A percentile compares a stretch with the other conserved stretches of the same genome.
Conservation (phyloP, 2,888 invertebrate species). For the Euclidia mi region DNA sequence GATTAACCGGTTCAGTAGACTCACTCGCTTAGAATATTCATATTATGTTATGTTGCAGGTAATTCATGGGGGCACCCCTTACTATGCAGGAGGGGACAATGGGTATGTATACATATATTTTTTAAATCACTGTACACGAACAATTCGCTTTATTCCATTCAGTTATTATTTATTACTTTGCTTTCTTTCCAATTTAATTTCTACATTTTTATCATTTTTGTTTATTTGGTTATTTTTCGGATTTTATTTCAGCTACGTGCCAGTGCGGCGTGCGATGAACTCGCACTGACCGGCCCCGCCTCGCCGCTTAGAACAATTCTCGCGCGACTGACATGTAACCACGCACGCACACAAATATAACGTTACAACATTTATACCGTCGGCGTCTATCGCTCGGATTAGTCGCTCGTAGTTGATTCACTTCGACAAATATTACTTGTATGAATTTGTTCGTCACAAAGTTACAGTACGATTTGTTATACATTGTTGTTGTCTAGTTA, state of each 20-base stretch:
- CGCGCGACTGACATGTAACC: constrained; percentile 10
- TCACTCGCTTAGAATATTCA: background rate
- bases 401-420: no score
- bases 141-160: background rate
- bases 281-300: constrained; percentile 49
- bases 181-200: background rate
- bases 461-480: no score
- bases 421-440: no score
- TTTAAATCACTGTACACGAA: background rate
- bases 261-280: constrained; percentile 51
- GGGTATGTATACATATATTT: constrained; percentile 49
- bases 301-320: constrained; percentile 20
- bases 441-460: no score
- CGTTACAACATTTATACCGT: no score
- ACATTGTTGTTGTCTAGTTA: no score
- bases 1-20: no score
- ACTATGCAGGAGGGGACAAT: constrained; percentile 34
- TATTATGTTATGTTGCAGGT: constrained; percentile 58
- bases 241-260: constrained; percentile 51
- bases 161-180: background rate
- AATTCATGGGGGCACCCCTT: constrained; percentile 64
- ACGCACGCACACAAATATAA: constrained; percentile 6
- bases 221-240: constrained; percentile 44
- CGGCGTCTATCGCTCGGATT: no score
- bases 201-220: constrained; percentile 25